Conservation (phyloP, 1,140 invertebrate genomes). For the Brachionus rubens region DNA sequence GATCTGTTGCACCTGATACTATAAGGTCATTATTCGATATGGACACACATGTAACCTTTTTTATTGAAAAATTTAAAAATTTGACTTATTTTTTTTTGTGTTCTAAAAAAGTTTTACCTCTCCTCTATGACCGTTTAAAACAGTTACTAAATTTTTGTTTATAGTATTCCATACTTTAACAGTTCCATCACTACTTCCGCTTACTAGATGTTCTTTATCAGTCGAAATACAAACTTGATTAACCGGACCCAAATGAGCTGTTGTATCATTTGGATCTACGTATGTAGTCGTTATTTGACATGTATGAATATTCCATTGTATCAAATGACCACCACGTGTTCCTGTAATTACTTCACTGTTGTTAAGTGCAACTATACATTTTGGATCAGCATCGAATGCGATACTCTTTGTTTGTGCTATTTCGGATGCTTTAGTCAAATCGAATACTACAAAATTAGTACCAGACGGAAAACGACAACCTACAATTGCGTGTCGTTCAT, state of each 20-base stretch:
- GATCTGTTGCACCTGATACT: conserved; percentile 40
- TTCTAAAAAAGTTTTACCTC: neutral
- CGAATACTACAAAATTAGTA: conserved; percentile 46
- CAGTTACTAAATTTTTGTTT: conserved; percentile 9
- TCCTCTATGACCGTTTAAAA: conserved; percentile 17
- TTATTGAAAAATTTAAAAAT: no score
- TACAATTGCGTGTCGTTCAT: conserved; percentile 45
- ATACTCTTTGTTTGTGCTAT: conserved; percentile 10
- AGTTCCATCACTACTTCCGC: conserved; percentile 34
- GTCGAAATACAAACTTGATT: conserved; percentile 28
- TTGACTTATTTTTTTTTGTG: neutral
- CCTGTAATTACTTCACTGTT: conserved; percentile 43
- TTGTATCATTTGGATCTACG: neutral
- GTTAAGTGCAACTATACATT: conserved; percentile 19
- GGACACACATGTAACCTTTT: conserved; percentile 31
- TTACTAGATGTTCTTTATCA: conserved; percentile 21
- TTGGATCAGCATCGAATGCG: conserved; percentile 40
- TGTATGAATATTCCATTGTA: conserved; percentile 44
- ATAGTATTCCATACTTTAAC: conserved; percentile 44
- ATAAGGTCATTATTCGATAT: conserved; percentile 40
- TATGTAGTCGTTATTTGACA: conserved; percentile 30
- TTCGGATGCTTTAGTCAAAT: conserved; percentile 40
- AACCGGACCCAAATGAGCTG: conserved; percentile 14
- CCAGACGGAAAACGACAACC: conserved; percentile 3
- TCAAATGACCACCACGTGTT: conserved; percentile 21